Base-by-base conservation (phyloP, 2,888 invertebrate genomes). In the Nasonia oneida region DNA sequence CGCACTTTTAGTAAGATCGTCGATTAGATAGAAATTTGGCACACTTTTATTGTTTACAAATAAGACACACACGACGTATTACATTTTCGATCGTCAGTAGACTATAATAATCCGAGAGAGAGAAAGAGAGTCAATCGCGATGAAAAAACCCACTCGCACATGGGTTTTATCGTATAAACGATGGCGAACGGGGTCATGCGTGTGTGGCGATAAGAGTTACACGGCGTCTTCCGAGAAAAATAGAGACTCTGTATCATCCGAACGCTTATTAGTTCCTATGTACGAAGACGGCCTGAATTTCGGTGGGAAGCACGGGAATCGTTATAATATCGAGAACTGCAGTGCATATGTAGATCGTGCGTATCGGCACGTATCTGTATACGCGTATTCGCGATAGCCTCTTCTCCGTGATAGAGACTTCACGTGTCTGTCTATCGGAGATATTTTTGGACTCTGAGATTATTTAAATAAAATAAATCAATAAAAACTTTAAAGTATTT, bases 1-100 rank as follows among this genome's bases (percentile, higher is more conserved):
- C 61, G 61, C 61, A 61, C 61, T 67, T 61, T n/a, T 61, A n/a
- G 33, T 3, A 14, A 67, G 15, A 37, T n/a, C 29, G 3, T 0
- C 67, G 67, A 33, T 67, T 67, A 67, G 67, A 67, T 67, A 14
- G 12, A 67, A 67, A 67, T 67, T 67, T 67, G 67, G 67, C 67
- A 67, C 33, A 74, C 15, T 10, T 74, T 74, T 23, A 47, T 29
- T 23, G 50, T 74, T 74, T 74, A 73, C 73, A 74, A 74, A 39
- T 42, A 37, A 2, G 3, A 53, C 50, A 29, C 29, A 29, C 29
- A 29, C 29, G 61, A 23, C 3, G 10, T 29, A 10, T 6, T 29
- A 29, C 29, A 29, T 53, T 53, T 15, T 53, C 53, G 18, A 53
- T 53, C 53, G 18, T 4, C 18, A 0, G 53, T 4, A 12, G 64